Percentiles rank a stretch among this genome's conserved stretches.
phyloP scores from a whole-genome alignment of 2,113 vertebrate genomes.

The Pipra filicauda region DNA sequence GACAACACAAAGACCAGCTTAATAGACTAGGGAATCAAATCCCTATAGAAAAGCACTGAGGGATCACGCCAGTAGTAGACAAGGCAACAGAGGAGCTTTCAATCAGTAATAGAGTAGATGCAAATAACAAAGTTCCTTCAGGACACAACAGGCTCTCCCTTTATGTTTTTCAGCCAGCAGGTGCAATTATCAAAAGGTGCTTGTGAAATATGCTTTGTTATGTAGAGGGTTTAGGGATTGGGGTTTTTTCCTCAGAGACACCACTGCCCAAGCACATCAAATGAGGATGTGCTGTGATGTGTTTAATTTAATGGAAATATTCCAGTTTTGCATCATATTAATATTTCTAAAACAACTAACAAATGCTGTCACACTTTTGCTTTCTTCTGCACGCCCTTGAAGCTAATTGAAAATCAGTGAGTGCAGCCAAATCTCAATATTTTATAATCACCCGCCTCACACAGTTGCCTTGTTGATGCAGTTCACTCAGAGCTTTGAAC shows the following conservation, averaged over 20 bases:
- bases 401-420: constrained; percentile 45
- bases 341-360: constrained; percentile 45
- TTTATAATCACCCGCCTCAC: constrained; percentile 23
- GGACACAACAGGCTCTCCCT: neutral
- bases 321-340: neutral
- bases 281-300: neutral
- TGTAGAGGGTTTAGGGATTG: neutral
- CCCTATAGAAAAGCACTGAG: neutral
- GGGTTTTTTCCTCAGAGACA: neutral
- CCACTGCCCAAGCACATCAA: neutral
- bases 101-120: constrained; percentile 3
- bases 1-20: constrained; percentile 19
- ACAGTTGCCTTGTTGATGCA: neutral
- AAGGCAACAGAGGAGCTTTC: constrained; percentile 17
- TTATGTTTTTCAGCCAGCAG: neutral
- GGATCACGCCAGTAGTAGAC: neutral
- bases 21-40: constrained; percentile 31
- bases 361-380: constrained; percentile 21
- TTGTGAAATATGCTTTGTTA: neutral
- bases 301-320: constrained; percentile 24
- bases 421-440: constrained; percentile 41
- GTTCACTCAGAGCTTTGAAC: neutral
- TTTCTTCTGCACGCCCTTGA: constrained; percentile 54
- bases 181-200: neutral
- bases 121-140: constrained; percentile 3